Conservation (phyloP, 2,888 invertebrate species). For the Eledone cirrhosa region DNA sequence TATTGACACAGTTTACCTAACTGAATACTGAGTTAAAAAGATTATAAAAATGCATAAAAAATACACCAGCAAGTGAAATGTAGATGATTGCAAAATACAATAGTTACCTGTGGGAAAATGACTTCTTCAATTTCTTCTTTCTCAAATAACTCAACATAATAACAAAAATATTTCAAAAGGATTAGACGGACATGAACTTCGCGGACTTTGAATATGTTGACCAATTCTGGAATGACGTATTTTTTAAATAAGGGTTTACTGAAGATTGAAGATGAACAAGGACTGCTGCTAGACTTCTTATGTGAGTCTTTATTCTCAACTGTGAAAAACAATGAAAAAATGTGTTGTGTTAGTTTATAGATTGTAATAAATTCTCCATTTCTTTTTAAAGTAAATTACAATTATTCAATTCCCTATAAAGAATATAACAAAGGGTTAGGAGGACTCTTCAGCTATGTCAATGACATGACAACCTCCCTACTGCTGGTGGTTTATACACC, state of each 20-base stretch:
- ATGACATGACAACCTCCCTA: no score
- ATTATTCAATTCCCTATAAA: no score
- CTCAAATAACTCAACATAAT: constrained; percentile 79
- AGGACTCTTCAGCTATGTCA: no score
- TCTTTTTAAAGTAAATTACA: no score
- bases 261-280: constrained; percentile 37
- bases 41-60: no score
- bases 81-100: no score
- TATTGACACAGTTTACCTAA: neutral
- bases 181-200: constrained; percentile 85
- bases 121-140: constrained; percentile 79
- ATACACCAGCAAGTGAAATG: no score
- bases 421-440: no score
- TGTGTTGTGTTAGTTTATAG: no score
- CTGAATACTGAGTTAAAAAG: no score
- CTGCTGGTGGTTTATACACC: no score
- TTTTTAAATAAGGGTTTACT: constrained; percentile 39
- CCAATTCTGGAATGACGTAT: constrained; percentile 74
- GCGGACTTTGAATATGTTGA: constrained; percentile 81
- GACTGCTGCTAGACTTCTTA: neutral
- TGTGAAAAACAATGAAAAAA: neutral
- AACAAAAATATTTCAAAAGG: constrained; percentile 80
- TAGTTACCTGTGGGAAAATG: constrained; percentile 81
- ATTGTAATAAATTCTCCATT: no score
- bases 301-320: neutral